Evolutionary conservation across 1,140 invertebrate genomes (phyloP), one percentile per base, ranked within the genome.

Genomic region (Drusus annulatus): DNA sequence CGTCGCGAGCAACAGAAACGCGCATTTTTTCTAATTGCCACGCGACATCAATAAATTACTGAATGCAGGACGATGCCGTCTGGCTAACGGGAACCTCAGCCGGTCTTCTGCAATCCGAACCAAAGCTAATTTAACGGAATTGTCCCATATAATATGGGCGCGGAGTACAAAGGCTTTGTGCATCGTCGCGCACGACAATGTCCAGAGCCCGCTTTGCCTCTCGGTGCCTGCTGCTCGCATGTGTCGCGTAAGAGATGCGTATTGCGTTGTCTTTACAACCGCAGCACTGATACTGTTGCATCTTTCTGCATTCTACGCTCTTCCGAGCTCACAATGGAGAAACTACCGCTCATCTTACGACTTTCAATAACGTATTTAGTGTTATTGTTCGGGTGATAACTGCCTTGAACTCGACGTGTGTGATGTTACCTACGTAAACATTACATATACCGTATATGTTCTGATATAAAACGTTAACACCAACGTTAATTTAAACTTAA

Each of bases 1-100:
- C 31, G 31, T 36, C 31, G 31, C 6, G 31, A 36, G 31, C 31
- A 36, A 36, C 31, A 36, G 21, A 73, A 73, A 36, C 51, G 25
- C 25, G 25, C 25, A 68, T 68, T 36, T 50, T 36, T 23, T 50
- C 28, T 17, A 19, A 52, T 50, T 17, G 25, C n/a, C 69, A 21
- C 36, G 3, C 69, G 36, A 16, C 69, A 21, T 58, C 54, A 58
- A 36, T 36, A 36, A 36, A 17, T 58, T 58, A 17, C 54, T 58
- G n/a, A 19, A 19, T 58, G n/a, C 54, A 58, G 54, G 54, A 58
- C 54, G 54, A 58, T 17, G 54, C 54, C 15, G 17, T 17, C 17
- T 58, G 54, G 17, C 54, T 58, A 58, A 58, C 54, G 54, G 54
- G 54, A 58, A 58, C 54, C 54, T 58, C 54, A 21, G 54, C 54